These are phyloP conservation scores for Melitaea cinxia DNA, from an alignment of 1,140 invertebrate species.

Conservation along the genomic window DNA sequence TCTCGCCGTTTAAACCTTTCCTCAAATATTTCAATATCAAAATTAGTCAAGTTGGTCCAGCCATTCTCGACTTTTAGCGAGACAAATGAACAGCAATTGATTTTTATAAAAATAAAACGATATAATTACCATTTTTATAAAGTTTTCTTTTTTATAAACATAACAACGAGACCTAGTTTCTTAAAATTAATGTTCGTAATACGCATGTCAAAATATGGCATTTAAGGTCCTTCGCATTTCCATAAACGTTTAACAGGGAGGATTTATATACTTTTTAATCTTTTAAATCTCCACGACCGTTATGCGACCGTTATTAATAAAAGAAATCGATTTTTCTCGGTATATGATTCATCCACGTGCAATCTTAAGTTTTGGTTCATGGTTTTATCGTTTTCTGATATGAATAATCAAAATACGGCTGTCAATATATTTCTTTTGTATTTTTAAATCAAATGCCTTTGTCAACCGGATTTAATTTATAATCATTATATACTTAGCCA, in stretches of 20 bases:
- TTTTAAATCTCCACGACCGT: conserved; percentile 17
- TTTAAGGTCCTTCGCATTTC: conserved; percentile 5
- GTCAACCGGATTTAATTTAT: background rate
- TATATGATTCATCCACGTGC: conserved; percentile 11
- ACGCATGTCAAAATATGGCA: background rate
- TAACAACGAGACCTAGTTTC: background rate
- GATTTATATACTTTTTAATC: conserved; percentile 12
- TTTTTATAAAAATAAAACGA: too few relatives aligned
- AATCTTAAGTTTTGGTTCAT: conserved; percentile 1
- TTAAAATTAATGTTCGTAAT: background rate
- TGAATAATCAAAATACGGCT: background rate
- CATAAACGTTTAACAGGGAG: background rate
- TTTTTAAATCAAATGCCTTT: background rate
- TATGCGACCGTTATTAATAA: conserved; percentile 17
- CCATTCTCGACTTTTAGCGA: too few relatives aligned
- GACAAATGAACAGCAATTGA: too few relatives aligned
- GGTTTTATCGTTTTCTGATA: conserved; percentile 4
- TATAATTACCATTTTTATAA: too few relatives aligned
- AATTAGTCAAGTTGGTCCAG: too few relatives aligned
- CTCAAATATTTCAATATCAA: too few relatives aligned
- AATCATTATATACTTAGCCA: background rate
- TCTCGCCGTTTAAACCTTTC: too few relatives aligned
- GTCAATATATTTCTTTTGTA: background rate
- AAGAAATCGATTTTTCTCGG: conserved; percentile 17
- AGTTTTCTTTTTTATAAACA: too few relatives aligned